Base-by-base conservation (phyloP, 1,140 invertebrate genomes). In the Drosophila punjabiensis region DNA sequence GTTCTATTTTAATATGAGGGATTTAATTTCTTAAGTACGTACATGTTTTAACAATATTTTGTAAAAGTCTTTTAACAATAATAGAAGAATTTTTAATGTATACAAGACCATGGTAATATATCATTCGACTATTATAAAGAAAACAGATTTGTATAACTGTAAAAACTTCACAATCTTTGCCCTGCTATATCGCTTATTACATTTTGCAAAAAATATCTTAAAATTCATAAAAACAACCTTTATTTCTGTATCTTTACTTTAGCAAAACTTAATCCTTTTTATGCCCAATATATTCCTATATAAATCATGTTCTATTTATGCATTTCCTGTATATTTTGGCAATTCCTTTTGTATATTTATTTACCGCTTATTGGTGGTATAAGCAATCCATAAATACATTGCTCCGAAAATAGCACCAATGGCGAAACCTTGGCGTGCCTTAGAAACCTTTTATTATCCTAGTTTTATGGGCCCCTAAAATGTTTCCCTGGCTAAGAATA, bases 381-480 rank as follows among this genome's bases (percentile, higher is more conserved):
- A 18, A 5, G 10, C 37, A 48, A 52, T 53, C 11, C 4, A 68
- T 47, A 37, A 56, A 68, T 56, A 30, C 30, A 6, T 24, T 16
- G 13, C 32, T 28, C 68, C 68, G 0, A 45, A 74, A 74, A 74
- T 74, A 74, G 47, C 16, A 24, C 13, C 13, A 35, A 55, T 32
- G 32, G 32, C 32, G 0, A 55, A 66, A 53, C 20, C 32, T 13
- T 74, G 68, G 32, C 70, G 70, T 74, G 70, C 55, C 68, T 73
- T 28, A 35, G 68, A 33, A 73, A 33, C 20, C 59, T 52, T 74
- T 74, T 74, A 74, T 62, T 74, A 74, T 74, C 71, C 66, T 58
- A 59, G 66, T 73, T 73, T 73, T 73, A 73, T 60, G 69, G 18
- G 30, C 39, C n/a, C 24, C 69, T 60, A 60, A 70, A 73, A 68